A percentile compares a stretch with the other conserved stretches of the same genome.
Conservation (phyloP, 1,140 invertebrate species). For the Psix sp. region DNA sequence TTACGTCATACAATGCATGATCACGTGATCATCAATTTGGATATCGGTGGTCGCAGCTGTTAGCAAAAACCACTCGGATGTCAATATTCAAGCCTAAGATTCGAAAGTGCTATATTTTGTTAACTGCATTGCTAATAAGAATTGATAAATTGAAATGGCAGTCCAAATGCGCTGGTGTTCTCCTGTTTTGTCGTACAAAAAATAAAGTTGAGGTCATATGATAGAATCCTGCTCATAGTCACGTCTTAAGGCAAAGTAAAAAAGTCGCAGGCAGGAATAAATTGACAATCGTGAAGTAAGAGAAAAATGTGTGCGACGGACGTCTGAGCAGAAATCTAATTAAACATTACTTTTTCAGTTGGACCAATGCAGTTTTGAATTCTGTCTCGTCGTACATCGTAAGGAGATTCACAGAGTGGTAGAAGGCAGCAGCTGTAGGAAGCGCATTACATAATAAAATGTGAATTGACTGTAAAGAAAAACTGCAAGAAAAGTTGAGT, state of each 20-base stretch:
- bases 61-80: no score
- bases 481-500: conserved; percentile 67
- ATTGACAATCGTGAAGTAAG: neutral
- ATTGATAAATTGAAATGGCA: no score
- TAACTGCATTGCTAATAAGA: no score
- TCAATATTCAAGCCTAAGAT: no score
- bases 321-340: conserved; percentile 38
- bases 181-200: conserved; percentile 38
- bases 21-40: no score
- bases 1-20: no score
- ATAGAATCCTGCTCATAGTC: conserved; percentile 49
- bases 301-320: conserved; percentile 2
- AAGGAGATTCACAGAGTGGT: conserved; percentile 67
- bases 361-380: no score
- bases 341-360: no score
- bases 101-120: no score
- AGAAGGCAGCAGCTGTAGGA: conserved; percentile 71
- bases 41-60: no score
- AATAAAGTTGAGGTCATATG: conserved; percentile 8
- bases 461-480: conserved; percentile 70
- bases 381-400: no score
- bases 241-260: neutral
- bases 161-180: no score
- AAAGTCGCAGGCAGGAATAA: neutral
- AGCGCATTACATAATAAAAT: conserved; percentile 72